phyloP scores from a whole-genome alignment of 2,113 vertebrate species.

The Carassius gibelio region DNA sequence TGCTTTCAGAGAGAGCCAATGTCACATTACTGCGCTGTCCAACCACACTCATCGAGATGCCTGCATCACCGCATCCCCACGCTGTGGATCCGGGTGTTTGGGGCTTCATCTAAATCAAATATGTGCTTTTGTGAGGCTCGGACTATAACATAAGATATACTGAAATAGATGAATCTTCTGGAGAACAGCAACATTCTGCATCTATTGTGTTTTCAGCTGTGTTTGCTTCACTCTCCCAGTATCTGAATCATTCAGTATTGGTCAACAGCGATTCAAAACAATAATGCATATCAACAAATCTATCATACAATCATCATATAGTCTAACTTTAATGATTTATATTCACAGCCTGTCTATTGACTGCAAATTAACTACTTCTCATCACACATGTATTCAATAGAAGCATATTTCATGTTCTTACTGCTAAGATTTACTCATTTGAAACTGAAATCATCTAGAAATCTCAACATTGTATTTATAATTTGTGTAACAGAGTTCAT shows the following conservation, averaged over 20 bases:
- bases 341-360: not conserved
- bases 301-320: not conserved
- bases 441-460: too few species aligned
- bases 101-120: not conserved
- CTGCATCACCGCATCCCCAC: too few species aligned
- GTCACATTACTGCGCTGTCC: slow-evolving; percentile 51
- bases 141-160: too few species aligned
- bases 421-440: too few species aligned
- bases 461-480: too few species aligned
- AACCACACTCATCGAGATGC: not conserved
- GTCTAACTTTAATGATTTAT: not conserved
- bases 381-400: not conserved
- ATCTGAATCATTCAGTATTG: too few species aligned
- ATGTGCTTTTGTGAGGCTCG: not conserved
- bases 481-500: too few species aligned
- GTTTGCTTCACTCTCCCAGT: too few species aligned
- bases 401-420: too few species aligned
- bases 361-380: not conserved
- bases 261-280: too few species aligned
- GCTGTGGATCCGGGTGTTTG: too few species aligned
- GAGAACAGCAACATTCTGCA: not conserved
- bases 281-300: not conserved
- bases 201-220: not conserved
- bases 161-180: not conserved
- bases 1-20: slow-evolving; percentile 62